Conservation (phyloP, 1,140 invertebrate genomes). For the Bradynema listronoti region DNA sequence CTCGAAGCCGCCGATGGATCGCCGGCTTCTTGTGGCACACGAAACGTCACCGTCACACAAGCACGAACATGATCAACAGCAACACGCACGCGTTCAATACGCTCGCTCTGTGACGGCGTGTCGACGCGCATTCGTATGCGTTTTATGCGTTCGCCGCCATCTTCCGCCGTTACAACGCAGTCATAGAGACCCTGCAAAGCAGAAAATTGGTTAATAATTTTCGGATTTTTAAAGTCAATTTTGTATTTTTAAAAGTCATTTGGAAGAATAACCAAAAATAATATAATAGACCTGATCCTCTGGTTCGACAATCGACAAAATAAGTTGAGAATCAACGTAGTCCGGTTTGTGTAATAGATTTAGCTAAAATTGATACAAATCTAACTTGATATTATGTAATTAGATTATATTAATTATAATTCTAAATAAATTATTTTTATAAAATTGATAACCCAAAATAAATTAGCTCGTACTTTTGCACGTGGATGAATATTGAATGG, state of each 20-base stretch:
- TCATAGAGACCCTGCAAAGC: background rate
- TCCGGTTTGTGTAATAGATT: too few species aligned
- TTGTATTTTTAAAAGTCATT: background rate
- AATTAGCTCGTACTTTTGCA: too few species aligned
- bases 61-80: conserved; percentile 4
- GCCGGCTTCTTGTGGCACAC: background rate
- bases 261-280: background rate
- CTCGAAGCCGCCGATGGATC: background rate
- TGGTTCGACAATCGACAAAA: conserved; percentile 9
- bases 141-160: conserved; percentile 4
- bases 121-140: background rate
- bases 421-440: too few species aligned
- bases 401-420: too few species aligned
- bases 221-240: background rate
- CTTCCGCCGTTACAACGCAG: background rate
- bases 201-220: background rate
- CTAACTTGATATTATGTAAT: too few species aligned
- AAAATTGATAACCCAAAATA: too few species aligned
- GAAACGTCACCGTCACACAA: background rate
- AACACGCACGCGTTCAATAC: conserved; percentile 2
- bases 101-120: background rate
- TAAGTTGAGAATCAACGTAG: too few species aligned
- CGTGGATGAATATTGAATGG: too few species aligned
- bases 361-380: too few species aligned
- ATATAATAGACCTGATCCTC: conserved; percentile 7